Evolutionary conservation across 1,140 invertebrate species (phyloP), one percentile per base, ranked within the genome.

Genomic region (Cydia fagiglandana): DNA sequence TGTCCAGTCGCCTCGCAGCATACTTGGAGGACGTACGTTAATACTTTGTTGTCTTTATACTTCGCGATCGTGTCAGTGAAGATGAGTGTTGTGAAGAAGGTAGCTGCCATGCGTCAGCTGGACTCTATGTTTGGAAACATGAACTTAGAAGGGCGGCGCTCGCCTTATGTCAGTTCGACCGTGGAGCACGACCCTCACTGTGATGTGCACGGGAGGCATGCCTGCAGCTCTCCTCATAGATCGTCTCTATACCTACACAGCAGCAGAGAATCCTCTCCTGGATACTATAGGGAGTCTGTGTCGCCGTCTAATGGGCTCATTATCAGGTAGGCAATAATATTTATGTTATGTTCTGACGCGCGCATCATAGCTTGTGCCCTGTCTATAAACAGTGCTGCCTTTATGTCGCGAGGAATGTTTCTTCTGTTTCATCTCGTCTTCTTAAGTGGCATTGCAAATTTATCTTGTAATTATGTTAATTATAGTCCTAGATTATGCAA

Each of bases 61-160:
- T 53, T 73, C 76, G 77, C 82, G 56, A 76, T 79, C 80, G 45
- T 82, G 77, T 66, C 56, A 73, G 81, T 79, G 77, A 85, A 83
- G 75, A 93, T 93, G 91, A 92, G 93, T 34, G 90, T 94, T 28
- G 93, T 94, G 34, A 94, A 94, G 85, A 94, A 95, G 80, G 94
- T 94, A 64, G 93, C 94, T 38, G 95, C 96, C 2, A 95, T 96
- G 82, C 95, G 94, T 76, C 94, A 95, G 61, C 86, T 96, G 80
- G 96, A 96, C 84, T 95, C 94, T 0, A 94, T 97, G 76, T 96
- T 97, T 87, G 93, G 94, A 45, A 95, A 94, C 80, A 94, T 95
- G 53, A 95, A 94, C 82, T 79, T 96, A 73, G 95, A 95, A 24
- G 87, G 86, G 47, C 88, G 84, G 70, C 87, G 86, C 79, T 88